Conservation (phyloP, 2,888 invertebrate species). For the Bombylius major region DNA sequence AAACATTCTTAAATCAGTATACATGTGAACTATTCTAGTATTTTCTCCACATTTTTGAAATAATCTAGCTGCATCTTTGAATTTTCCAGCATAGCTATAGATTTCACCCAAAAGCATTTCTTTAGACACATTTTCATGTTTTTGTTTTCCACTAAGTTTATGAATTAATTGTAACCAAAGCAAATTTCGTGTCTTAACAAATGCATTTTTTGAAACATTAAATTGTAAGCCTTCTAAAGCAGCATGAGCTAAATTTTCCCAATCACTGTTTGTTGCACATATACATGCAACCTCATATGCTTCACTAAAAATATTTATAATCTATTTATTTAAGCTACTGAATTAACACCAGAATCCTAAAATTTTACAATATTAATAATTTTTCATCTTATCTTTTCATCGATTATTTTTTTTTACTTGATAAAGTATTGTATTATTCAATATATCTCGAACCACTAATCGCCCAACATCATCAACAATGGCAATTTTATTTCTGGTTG, state of each 20-base stretch:
- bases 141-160: constrained; percentile 57
- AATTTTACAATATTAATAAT: background rate
- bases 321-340: constrained; percentile 80
- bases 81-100: constrained; percentile 69
- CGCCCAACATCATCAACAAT: constrained; percentile 74
- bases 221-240: constrained; percentile 80
- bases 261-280: constrained; percentile 89
- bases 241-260: constrained; percentile 80
- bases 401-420: constrained; percentile 21
- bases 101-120: constrained; percentile 68
- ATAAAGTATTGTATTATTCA: constrained; percentile 33
- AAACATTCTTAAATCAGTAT: constrained; percentile 94
- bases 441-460: constrained; percentile 42
- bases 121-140: constrained; percentile 48
- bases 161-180: constrained; percentile 76
- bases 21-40: constrained; percentile 82
- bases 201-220: constrained; percentile 76
- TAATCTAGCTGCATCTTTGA: constrained; percentile 81
- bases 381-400: background rate
- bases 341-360: constrained; percentile 69
- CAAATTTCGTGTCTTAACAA: constrained; percentile 75
- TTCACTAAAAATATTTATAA: constrained; percentile 42
- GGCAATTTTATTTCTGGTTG: constrained; percentile 69
- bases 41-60: constrained; percentile 75
- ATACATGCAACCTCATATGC: constrained; percentile 81